These are phyloP conservation scores for Erynnis tages DNA, from an alignment of 2,888 invertebrate species.

Conservation along the genomic window DNA sequence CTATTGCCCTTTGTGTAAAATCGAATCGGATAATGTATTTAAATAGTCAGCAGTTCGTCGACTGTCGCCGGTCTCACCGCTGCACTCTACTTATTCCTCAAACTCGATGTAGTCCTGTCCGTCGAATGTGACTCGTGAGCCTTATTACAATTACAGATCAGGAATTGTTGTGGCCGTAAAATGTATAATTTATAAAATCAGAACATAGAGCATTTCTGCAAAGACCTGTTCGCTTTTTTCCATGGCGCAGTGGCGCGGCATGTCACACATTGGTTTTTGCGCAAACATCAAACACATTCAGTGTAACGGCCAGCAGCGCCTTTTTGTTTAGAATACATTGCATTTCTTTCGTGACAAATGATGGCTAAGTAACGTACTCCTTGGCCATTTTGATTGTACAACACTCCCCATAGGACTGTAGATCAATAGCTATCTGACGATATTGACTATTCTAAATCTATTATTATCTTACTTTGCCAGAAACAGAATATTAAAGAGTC, in stretches of 20 bases:
- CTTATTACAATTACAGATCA: slow-evolving; percentile 79
- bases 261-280: slow-evolving; percentile 63
- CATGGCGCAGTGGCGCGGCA: slow-evolving; percentile 45
- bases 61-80: slow-evolving; percentile 8
- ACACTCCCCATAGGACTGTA: not conserved
- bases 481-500: too few species aligned
- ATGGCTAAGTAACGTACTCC: slow-evolving; percentile 29
- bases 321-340: slow-evolving; percentile 48
- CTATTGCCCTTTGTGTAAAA: slow-evolving; percentile 16
- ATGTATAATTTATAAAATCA: slow-evolving; percentile 76
- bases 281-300: slow-evolving; percentile 46
- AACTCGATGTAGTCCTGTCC: slow-evolving; percentile 45
- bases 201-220: slow-evolving; percentile 55
- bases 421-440: too few species aligned
- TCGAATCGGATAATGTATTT: slow-evolving; percentile 18
- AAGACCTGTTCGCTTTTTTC: slow-evolving; percentile 55
- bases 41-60: slow-evolving; percentile 11
- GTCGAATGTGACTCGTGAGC: slow-evolving; percentile 63
- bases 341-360: slow-evolving; percentile 47
- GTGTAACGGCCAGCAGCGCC: slow-evolving; percentile 45
- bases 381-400: slow-evolving; percentile 37
- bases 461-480: not conserved
- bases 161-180: slow-evolving; percentile 74
- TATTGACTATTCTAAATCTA: too few species aligned
- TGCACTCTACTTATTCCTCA: slow-evolving; percentile 38